Conservation (phyloP, 2,113 vertebrate species). For the Typhlomys cinereus region DNA sequence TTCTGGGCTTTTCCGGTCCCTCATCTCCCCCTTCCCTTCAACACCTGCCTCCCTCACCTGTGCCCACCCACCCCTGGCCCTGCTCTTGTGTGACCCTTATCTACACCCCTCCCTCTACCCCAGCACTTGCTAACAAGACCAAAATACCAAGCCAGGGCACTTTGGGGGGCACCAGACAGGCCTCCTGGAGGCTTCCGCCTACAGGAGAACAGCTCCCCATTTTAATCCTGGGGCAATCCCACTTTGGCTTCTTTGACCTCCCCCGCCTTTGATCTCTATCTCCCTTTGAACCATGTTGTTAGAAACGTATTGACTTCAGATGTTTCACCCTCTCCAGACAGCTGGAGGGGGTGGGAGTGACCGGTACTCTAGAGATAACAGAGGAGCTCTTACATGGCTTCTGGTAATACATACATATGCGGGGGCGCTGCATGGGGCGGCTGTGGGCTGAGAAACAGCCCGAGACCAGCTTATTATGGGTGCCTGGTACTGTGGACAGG, state of each 20-base stretch:
- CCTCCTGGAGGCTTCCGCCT: background rate
- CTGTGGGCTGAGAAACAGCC: background rate
- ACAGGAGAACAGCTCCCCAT: background rate
- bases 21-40: background rate
- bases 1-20: background rate
- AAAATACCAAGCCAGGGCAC: background rate
- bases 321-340: background rate
- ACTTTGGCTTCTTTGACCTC: constrained; percentile 23
- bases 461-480: background rate
- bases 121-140: background rate
- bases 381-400: background rate
- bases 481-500: background rate
- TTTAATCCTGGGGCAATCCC: background rate
- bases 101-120: background rate
- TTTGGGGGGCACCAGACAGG: rapidly evolving
- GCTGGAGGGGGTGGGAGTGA: background rate
- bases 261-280: constrained; percentile 62
- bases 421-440: background rate
- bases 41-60: background rate
- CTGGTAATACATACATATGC: too few species aligned
- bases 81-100: background rate
- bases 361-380: background rate
- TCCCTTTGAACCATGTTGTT: constrained; percentile 44
- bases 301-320: background rate
- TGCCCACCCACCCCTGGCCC: background rate